Evolutionary conservation across 1,140 invertebrate genomes (phyloP).

Genomic region (Drosophila yakuba): DNA sequence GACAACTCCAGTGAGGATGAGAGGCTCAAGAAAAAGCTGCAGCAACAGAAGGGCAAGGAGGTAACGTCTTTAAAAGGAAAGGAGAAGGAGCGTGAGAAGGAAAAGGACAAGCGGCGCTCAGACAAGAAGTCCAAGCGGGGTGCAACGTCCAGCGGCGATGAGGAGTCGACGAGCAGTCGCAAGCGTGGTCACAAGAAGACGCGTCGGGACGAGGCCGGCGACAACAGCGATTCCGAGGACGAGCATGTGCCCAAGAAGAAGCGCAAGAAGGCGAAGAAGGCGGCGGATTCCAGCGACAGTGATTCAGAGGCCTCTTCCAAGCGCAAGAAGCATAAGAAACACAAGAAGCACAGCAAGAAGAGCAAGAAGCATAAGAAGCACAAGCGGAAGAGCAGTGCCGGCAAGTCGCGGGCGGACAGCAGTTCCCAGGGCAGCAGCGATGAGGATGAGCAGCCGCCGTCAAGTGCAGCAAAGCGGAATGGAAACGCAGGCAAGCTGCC

Average conservation of each 20-base stretch:
- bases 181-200: constrained; percentile 80
- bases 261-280: constrained; percentile 84
- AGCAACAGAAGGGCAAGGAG: constrained; percentile 34
- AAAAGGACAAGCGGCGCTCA: constrained; percentile 50
- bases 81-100: constrained; percentile 38
- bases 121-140: constrained; percentile 65
- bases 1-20: constrained; percentile 64
- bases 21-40: constrained; percentile 71
- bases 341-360: constrained; percentile 90
- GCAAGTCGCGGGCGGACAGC: constrained; percentile 85
- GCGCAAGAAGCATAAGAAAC: constrained; percentile 88
- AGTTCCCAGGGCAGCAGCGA: constrained; percentile 87
- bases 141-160: constrained; percentile 35
- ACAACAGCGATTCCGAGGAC: constrained; percentile 81
- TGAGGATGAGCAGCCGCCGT: constrained; percentile 64
- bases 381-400: constrained; percentile 86
- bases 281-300: constrained; percentile 86
- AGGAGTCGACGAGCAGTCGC: constrained; percentile 41
- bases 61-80: constrained; percentile 42
- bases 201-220: constrained; percentile 74
- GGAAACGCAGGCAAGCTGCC: constrained; percentile 57
- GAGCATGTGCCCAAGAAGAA: constrained; percentile 85
- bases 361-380: constrained; percentile 89
- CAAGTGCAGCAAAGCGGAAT: constrained; percentile 74
- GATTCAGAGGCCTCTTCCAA: constrained; percentile 87